Evolutionary conservation across 2,888 invertebrate genomes (phyloP), one percentile per base, ranked within the genome.

Genomic region (Clunio marinus): DNA sequence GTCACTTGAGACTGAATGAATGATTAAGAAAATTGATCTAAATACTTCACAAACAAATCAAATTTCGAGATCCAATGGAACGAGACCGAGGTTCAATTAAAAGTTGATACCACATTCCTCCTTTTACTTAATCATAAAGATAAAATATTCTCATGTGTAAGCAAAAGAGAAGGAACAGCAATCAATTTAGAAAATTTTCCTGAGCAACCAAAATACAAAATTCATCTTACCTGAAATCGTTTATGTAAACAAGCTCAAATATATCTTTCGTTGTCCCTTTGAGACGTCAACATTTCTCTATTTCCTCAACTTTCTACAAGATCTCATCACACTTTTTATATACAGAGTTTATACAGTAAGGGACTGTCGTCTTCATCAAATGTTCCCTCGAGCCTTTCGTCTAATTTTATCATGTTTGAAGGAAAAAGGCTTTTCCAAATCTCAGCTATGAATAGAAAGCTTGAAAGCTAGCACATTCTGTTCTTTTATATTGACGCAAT

Each of bases 381-480:
- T n/a, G n/a, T n/a, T n/a, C n/a, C n/a, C n/a, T n/a, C n/a, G n/a
- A n/a, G n/a, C n/a, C n/a, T n/a, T n/a, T n/a, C n/a, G n/a, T n/a
- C n/a, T n/a, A n/a, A n/a, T n/a, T n/a, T n/a, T n/a, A n/a, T n/a
- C n/a, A n/a, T n/a, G n/a, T n/a, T n/a, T n/a, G n/a, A n/a, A n/a
- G n/a, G n/a, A n/a, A n/a, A n/a, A n/a, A n/a, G n/a, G n/a, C n/a
- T n/a, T n/a, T n/a, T n/a, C n/a, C n/a, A n/a, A n/a, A n/a, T n/a
- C n/a, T n/a, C n/a, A 24, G 2, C 2, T 4, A 55, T 13, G 15
- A 20, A 57, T 25, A 62, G 15, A 15, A 32, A 62, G 41, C 32
- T 41, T 62, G 37, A 28, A 37, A 62, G 32, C 41, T 37, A 62
- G 25, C 15, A 37, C 62, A 41, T 41, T 41, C 24, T 41, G 13